Conservation (phyloP, 2,113 vertebrate species). For the Bufo gargarizans region DNA sequence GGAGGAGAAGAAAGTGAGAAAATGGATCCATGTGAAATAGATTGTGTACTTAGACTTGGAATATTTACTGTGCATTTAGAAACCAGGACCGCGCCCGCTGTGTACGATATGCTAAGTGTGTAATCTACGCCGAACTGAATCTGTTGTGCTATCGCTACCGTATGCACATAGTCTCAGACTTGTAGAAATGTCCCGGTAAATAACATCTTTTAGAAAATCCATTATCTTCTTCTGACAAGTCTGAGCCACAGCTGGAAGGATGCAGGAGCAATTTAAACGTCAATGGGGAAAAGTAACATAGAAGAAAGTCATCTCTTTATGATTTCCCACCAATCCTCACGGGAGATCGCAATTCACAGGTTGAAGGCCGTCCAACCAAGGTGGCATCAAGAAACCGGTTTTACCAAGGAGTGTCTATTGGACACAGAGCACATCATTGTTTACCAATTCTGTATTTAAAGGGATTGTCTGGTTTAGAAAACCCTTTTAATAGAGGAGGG, state of each 20-base stretch:
- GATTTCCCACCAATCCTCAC: background rate
- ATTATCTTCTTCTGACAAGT: slow-evolving; percentile 16
- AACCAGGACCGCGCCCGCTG: background rate
- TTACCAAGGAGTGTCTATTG: too few relatives aligned
- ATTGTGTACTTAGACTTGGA: background rate
- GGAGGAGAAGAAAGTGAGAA: background rate
- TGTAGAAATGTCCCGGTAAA: background rate
- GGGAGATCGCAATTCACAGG: background rate
- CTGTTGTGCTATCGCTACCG: background rate
- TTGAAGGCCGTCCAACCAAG: background rate
- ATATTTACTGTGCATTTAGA: background rate
- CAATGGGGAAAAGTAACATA: background rate
- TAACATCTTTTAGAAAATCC: background rate
- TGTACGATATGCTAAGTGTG: background rate
- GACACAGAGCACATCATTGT: too few relatives aligned
- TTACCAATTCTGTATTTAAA: background rate
- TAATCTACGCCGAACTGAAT: background rate
- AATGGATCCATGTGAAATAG: background rate
- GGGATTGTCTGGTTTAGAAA: too few relatives aligned
- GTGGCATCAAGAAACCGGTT: background rate
- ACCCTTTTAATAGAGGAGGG: too few relatives aligned
- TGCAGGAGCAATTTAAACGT: slow-evolving; percentile 4
- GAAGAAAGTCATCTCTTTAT: background rate
- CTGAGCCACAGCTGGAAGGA: slow-evolving; percentile 8
- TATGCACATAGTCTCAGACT: background rate